These are phyloP conservation scores for Erinaceus europaeus DNA, from an alignment of 2,113 vertebrate genomes.

Conservation along the genomic window DNA sequence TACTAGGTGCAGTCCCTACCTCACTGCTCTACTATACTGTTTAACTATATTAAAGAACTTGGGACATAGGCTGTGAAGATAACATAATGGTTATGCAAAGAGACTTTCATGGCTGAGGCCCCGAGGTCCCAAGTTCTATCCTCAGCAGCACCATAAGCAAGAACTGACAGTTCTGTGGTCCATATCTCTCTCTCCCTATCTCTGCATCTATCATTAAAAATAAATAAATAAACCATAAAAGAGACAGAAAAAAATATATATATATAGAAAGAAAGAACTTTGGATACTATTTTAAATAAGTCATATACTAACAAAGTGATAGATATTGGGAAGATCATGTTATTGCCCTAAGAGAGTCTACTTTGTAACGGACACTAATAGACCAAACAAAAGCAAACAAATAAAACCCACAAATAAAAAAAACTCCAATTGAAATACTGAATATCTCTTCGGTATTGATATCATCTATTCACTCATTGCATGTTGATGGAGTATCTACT, in stretches of 20 bases:
- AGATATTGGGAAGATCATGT: not conserved
- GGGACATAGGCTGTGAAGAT: no score
- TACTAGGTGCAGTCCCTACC: no score
- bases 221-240: no score
- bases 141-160: no score
- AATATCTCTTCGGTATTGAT: not conserved
- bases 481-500: not conserved
- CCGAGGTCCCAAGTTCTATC: no score
- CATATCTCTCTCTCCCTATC: no score
- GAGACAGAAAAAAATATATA: no score
- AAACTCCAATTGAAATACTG: not conserved
- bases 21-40: not conserved
- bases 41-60: no score
- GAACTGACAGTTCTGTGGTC: no score
- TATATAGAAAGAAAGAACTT: conserved; percentile 32
- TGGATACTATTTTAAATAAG: not conserved
- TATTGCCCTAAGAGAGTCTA: not conserved
- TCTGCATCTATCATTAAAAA: no score
- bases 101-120: no score
- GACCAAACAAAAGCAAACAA: not conserved
- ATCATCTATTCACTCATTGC: not conserved
- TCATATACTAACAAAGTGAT: not conserved
- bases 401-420: not conserved
- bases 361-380: not conserved
- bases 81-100: no score